These are phyloP conservation scores for Acrobasis repandana DNA, from an alignment of 2,888 invertebrate genomes.

Conservation along the genomic window DNA sequence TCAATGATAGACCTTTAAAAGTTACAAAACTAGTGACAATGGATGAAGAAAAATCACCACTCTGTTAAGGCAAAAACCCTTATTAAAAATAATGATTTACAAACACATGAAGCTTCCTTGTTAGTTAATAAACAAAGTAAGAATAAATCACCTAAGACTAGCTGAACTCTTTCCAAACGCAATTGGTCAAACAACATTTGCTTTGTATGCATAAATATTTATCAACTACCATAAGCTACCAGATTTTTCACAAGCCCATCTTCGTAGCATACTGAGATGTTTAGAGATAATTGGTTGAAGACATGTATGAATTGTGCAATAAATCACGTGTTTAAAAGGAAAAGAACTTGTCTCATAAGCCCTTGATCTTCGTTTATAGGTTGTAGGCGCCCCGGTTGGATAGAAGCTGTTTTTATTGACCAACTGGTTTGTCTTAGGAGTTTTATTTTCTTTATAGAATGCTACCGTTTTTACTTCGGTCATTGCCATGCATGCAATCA, in stretches of 20 bases:
- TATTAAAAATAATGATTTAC: too few species aligned
- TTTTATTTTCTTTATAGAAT: slow-evolving; percentile 7
- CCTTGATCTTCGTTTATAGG: slow-evolving; percentile 4
- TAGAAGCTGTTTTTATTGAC: not conserved
- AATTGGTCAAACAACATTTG: not conserved
- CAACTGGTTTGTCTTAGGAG: slow-evolving; percentile 1
- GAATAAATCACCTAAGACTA: not conserved
- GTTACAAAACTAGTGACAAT: too few species aligned
- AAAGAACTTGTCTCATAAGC: slow-evolving; percentile 4
- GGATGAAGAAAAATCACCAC: too few species aligned
- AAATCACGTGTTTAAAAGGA: not conserved
- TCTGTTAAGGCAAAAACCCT: too few species aligned
- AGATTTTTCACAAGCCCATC: slow-evolving; percentile 18
- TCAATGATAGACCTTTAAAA: too few species aligned
- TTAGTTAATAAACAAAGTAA: not conserved
- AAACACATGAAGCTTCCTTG: too few species aligned
- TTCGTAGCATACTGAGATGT: slow-evolving; percentile 14
- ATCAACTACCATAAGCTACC: slow-evolving; percentile 8
- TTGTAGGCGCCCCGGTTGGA: not conserved
- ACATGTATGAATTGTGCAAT: slow-evolving; percentile 13
- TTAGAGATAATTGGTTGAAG: slow-evolving; percentile 16
- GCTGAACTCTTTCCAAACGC: not conserved
- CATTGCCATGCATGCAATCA: too few species aligned
- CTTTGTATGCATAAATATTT: slow-evolving; percentile 11
- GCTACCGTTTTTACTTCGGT: not conserved